Base-by-base conservation (phyloP, 2,888 invertebrate species). In the Sesia bembeciformis region DNA sequence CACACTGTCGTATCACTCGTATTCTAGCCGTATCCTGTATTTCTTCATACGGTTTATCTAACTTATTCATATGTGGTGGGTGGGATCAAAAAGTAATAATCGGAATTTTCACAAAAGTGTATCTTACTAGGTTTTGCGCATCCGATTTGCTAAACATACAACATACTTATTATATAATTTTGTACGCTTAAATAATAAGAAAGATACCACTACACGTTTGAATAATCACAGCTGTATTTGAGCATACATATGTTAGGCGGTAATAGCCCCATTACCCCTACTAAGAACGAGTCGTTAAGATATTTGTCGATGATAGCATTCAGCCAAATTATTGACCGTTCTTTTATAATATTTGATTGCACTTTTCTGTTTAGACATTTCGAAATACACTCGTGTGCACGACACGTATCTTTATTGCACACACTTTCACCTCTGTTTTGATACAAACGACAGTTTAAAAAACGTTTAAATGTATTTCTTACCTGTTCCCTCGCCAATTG, bases 401-500 rank as follows among this genome's bases (percentile, higher is more conserved):
- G 43, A 23, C 23, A 23, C 23, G n/a, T 43, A 7, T n/a, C 3
- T n/a, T 43, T n/a, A 43, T 43, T 8, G 7, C n/a, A 46, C n/a
- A 5, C 46, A 46, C 46, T 46, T 46, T 46, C 46, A 8, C 43
- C n/a, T n/a, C 7, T 43, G 43, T 43, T 43, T 43, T 43, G n/a
- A 43, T 43, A 6, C 46, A 46, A 46, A 46, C 46, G 46, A 46
- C 5, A 8, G 46, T 46, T 46, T 46, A 46, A 8, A 23, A 23
- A 23, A 23, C 1, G 23, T 23, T 23, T 23, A 23, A 23, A 49
- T 38, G 4, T 46, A 7, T 46, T 46, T n/a, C 40, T 90, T 91
- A 97, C 97, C 95, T 98, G 96, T 76, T 96, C 91, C 82, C 93
- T 95, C 53, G 97, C 98, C 74, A 97, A 90, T 81, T 95, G 95